Evolutionary conservation across 2,888 invertebrate species (phyloP), one percentile per base, ranked within the genome.

Genomic region (Polia nebulosa): DNA sequence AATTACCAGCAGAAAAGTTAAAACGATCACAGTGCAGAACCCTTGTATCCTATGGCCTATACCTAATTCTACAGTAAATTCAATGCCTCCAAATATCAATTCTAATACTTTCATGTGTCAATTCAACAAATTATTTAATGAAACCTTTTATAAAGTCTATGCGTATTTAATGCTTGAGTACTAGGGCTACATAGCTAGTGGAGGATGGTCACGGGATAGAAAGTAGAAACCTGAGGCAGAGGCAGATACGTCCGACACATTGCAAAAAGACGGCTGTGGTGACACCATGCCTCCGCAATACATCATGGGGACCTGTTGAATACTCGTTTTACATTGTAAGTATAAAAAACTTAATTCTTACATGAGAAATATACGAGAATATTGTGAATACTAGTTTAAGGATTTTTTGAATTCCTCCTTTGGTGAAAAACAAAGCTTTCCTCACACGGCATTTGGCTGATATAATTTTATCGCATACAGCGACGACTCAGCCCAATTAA

Each of bases 241-340:
- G 15, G 94, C 92, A 15, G 94, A 93, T 71, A 95, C 89, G 76
- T 95, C 95, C 34, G 95, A 95, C 44, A 94, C 93, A 89, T 94
- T 95, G 92, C 94, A 95, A 87, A 91, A 95, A 78, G 95, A 94
- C 61, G 94, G 94, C 86, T 95, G 95, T 65, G 95, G 95, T 34
- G 95, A 95, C 84, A 93, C 90, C 93, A 95, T 92, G 65, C 92
- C 93, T 53, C 93, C 93, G 88, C 95, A 95, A 85, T 91, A 95
- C 89, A 95, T 93, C 93, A 95, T 93, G 72, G 94, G 92, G 45
- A 95, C 93, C 95, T 95, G 93, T 72, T 67, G 75, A 82, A 79
- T 69, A 58, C 44, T 71, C 45, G 72, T 9, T 66, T 66, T 57
- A 72, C 57, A 56, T 34, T 72, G 51, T 13, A 36, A 20, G 44